Conservation (phyloP, 2,113 vertebrate species). For the Lepisosteus oculatus region DNA sequence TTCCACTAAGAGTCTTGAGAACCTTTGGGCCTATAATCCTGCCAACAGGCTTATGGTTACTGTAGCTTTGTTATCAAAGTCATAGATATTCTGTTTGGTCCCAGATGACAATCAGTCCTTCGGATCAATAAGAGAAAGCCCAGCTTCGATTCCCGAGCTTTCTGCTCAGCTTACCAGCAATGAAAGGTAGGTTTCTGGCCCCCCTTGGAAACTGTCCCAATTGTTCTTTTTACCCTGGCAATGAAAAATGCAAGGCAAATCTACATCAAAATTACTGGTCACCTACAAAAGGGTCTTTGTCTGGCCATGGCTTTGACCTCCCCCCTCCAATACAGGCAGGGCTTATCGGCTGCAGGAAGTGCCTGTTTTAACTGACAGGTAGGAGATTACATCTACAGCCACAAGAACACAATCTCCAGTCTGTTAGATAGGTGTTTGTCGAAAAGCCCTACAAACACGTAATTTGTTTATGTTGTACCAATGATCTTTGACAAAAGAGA, state of each 20-base stretch:
- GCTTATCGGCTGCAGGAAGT: conserved; percentile 80
- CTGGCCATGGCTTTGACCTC: conserved; percentile 61
- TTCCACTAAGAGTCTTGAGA: neutral
- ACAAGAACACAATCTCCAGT: conserved; percentile 73
- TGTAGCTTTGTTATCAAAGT: conserved; percentile 15
- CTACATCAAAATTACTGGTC: conserved; percentile 57
- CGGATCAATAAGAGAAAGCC: conserved; percentile 34
- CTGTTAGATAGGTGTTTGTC: conserved; percentile 71
- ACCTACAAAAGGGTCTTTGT: conserved; percentile 85
- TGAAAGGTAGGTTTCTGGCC: conserved; percentile 27
- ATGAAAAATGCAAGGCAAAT: conserved; percentile 36
- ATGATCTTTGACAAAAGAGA: conserved; percentile 73
- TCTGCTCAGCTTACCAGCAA: conserved; percentile 27
- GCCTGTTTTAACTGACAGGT: conserved; percentile 81
- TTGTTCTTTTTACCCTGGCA: conserved; percentile 48
- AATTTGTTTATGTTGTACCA: conserved; percentile 75
- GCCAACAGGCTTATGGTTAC: conserved; percentile 15
- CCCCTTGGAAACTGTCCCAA: conserved; percentile 41
- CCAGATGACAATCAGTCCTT: conserved; percentile 14
- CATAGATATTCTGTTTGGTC: conserved; percentile 21
- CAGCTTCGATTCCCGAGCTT: conserved; percentile 34
- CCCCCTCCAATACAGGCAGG: conserved; percentile 56
- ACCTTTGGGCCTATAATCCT: neutral
- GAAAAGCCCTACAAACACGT: conserved; percentile 72
- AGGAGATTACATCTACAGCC: conserved; percentile 82